A percentile compares a stretch with the other conserved stretches of the same genome.
Conservation (phyloP, 2,113 vertebrate genomes). For the Psettodes erumei region DNA sequence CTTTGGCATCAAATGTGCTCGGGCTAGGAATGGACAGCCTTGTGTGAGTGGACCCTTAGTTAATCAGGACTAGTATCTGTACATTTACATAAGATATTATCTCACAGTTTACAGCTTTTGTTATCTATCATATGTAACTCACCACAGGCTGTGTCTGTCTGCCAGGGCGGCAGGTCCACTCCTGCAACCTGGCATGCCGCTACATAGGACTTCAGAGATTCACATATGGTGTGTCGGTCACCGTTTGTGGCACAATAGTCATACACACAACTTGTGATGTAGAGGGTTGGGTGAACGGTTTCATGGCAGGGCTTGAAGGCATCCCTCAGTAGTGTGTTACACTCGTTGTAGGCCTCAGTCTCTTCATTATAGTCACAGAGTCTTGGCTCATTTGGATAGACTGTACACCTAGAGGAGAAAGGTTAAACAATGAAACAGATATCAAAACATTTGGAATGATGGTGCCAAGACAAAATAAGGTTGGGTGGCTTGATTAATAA, state of each 20-base stretch:
- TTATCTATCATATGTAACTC: conserved; percentile 20
- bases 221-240: conserved; percentile 72
- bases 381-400: conserved; percentile 60
- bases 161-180: conserved; percentile 78
- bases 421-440: neutral
- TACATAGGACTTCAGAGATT: conserved; percentile 80
- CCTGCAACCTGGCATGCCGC: conserved; percentile 80
- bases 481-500: neutral
- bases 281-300: conserved; percentile 75
- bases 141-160: conserved; percentile 80
- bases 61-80: neutral
- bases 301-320: conserved; percentile 79
- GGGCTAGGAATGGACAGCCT: too few species aligned
- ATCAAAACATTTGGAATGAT: neutral
- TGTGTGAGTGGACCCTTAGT: too few species aligned
- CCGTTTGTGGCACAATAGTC: conserved; percentile 81
- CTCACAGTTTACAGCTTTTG: neutral
- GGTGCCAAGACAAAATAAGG: neutral
- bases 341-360: conserved; percentile 69
- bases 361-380: conserved; percentile 64
- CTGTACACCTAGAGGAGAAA: conserved; percentile 69
- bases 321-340: conserved; percentile 66
- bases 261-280: conserved; percentile 79
- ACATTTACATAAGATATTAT: neutral
- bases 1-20: too few species aligned